A percentile compares a stretch with the other conserved stretches of the same genome.
These are phyloP conservation scores for Piezodorus guildinii DNA, from an alignment of 1,140 invertebrate genomes.

Conservation along the genomic window DNA sequence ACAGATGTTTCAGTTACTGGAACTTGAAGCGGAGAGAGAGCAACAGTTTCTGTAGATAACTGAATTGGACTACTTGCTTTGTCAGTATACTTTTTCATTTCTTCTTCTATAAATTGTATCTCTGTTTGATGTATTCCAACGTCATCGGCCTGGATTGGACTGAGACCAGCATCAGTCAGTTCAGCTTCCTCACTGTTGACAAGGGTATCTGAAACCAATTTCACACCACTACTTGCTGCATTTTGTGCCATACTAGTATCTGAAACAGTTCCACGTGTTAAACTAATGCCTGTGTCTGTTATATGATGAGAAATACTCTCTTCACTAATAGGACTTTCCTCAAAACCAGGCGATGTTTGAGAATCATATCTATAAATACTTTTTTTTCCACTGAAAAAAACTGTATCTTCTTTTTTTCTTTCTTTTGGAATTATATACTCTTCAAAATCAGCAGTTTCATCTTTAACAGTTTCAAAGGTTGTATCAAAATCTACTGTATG, in stretches of 20 bases:
- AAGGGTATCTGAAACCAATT: constrained; percentile 38
- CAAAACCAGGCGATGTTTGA: constrained; percentile 30
- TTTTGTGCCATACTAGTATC: constrained; percentile 35
- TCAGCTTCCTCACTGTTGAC: constrained; percentile 39
- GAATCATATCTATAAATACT: constrained; percentile 38
- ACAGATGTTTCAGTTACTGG: constrained; percentile 39
- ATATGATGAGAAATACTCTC: constrained; percentile 40
- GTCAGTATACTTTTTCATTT: constrained; percentile 34
- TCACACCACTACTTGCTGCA: constrained; percentile 24
- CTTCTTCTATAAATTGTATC: constrained; percentile 33
- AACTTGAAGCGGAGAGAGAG: constrained; percentile 34
- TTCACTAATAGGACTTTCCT: constrained; percentile 36
- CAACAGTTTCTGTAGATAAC: constrained; percentile 31
- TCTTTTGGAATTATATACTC: constrained; percentile 34
- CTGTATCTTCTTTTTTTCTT: constrained; percentile 37
- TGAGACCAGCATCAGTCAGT: constrained; percentile 42
- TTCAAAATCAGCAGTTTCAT: constrained; percentile 23
- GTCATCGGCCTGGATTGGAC: constrained; percentile 41
- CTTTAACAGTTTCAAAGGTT: constrained; percentile 31
- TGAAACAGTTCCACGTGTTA: constrained; percentile 37
- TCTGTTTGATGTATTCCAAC: constrained; percentile 30
- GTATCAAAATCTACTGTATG: constrained; percentile 37
- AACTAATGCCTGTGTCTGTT: constrained; percentile 40
- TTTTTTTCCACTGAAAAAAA: constrained; percentile 40
- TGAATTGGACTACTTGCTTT: constrained; percentile 39